These are phyloP conservation scores for Drosophila pseudotakahashii DNA, from an alignment of 2,888 invertebrate species.

Conservation along the genomic window DNA sequence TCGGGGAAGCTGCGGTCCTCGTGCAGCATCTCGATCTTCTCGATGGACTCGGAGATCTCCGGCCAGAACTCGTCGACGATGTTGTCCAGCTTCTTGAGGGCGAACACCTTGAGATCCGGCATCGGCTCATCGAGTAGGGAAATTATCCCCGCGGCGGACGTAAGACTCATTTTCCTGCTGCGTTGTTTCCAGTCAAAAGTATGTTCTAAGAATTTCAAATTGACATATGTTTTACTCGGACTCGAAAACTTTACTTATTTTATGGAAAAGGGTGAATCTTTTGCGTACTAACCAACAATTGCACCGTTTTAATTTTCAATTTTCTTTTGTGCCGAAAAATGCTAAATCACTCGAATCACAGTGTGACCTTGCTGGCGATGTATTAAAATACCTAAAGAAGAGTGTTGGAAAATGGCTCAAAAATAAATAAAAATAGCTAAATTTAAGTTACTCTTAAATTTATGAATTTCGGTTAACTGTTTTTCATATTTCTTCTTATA, in stretches of 20 bases:
- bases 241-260: constrained; percentile 8
- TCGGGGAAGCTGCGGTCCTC: constrained; percentile 95
- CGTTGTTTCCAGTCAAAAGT: constrained; percentile 53
- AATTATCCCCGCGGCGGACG: constrained; percentile 93
- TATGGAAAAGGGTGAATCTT: constrained; percentile 12
- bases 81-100: constrained; percentile 94
- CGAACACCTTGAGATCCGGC: constrained; percentile 96
- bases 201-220: constrained; percentile 50
- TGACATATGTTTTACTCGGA: constrained; percentile 46
- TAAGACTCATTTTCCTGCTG: constrained; percentile 85
- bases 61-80: constrained; percentile 99
- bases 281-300: constrained; percentile 63
- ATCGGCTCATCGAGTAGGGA: constrained; percentile 97
- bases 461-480: no score
- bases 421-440: background rate
- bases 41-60: constrained; percentile 98
- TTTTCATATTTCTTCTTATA: no score
- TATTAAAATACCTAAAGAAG: background rate
- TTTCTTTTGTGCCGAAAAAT: constrained; percentile 75
- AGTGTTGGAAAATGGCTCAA: constrained; percentile 8
- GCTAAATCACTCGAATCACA: constrained; percentile 53
- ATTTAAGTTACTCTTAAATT: no score
- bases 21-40: constrained; percentile 98
- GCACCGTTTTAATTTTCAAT: constrained; percentile 51
- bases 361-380: constrained; percentile 15